Base-by-base conservation (phyloP, 2,888 invertebrate species). In the Rotaria macrura region DNA sequence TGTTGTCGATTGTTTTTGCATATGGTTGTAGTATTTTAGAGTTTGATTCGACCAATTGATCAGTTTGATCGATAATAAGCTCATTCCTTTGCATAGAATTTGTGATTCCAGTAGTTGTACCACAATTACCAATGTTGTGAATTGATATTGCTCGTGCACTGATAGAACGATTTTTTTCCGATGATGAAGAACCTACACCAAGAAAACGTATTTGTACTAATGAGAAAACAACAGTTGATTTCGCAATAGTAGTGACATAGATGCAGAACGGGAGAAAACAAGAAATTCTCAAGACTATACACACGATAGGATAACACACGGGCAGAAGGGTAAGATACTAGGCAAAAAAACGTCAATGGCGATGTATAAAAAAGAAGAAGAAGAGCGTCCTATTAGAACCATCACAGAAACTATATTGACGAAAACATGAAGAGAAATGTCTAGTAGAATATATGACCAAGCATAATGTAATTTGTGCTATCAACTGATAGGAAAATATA, bases 31-130 rank as follows among this genome's bases (percentile, higher is more conserved):
- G 65, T 12, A 20, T 5, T 20, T 17, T 14, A 29, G 29, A 20
- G 20, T 7, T 65, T 65, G 65, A 17, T 65, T 38, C 34, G 20
- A 65, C 65, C 65, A 65, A 65, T 34, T 14, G 1, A 65, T 34
- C 9, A 10, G 34, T 34, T 34, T 65, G 65, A 12, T 43, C 43
- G 79, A 43, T 14, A n/a, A n/a, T 79, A 79, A 43, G 43, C 43
- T 79, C 43, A 79, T 43, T 17, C 2, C 14, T 40, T 23, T 10
- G 25, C 25, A 79, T 79, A 25, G 43, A 40, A 79, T 79, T 79
- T n/a, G 79, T 79, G n/a, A 79, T 43, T 79, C 79, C 43, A 5
- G 79, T 79, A n/a, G 25, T 79, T 79, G 79, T 79, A 65, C 34
- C 34, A 65, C 65, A 34, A 34, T 65, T 65, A 65, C 17, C 65